Evolutionary conservation across 2,888 invertebrate genomes (phyloP), one percentile per base, ranked within the genome.

Genomic region (Drosophila buzzatii): DNA sequence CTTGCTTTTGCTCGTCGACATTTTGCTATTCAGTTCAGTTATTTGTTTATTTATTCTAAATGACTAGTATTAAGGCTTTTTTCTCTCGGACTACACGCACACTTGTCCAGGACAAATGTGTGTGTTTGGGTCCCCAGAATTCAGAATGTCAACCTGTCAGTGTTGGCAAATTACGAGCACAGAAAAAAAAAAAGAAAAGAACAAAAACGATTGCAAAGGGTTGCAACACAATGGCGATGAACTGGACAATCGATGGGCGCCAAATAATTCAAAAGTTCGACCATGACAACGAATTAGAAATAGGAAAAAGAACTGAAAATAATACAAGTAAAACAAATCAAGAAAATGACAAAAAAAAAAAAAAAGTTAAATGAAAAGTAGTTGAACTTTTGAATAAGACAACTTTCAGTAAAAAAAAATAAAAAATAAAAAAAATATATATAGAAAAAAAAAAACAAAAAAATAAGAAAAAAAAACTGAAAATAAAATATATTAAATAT

Each of bases 61-160:
- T 31, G n/a, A 44, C 6, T 44, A 58, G n/a, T 23, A 33, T 8
- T 42, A 49, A 39, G 14, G 10, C 23, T 27, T 66, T 41, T 41
- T 41, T 39, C 27, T 27, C 27, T 6, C 47, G 31, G 39, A 8
- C 45, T 33, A 52, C 23, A 55, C 64, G 71, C n/a, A 64, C 64
- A 55, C 65, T 64, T 47, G 44, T 51, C 31, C 49, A 27, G 33
- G 31, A 10, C 18, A n/a, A 60, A 49, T 49, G 57, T 61, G 39
- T 55, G 16, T 51, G 65, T 39, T 35, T 59, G 35, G 33, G 44
- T 18, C 45, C 57, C 57, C 57, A 42, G 53, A n/a, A 23, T 27
- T 37, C 42, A 33, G 33, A n/a, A 55, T 23, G 73, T 65, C 72
- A 39, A 39, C 23, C 59, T 65, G 71, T 65, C 72, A 66, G 73